Conservation (phyloP, 1,140 invertebrate genomes). For the Drosophila nebulosa region DNA sequence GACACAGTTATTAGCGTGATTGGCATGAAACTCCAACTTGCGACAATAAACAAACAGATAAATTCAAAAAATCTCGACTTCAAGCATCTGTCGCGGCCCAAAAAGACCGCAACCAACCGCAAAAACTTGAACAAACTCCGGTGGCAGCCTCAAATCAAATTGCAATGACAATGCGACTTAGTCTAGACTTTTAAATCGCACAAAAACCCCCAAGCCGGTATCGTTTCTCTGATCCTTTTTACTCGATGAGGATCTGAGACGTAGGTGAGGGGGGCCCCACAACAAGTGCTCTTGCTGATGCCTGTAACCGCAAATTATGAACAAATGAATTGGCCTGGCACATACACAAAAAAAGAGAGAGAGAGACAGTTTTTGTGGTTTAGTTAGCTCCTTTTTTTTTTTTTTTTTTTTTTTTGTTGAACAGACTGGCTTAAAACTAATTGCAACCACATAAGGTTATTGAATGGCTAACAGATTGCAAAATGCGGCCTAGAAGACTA, state of each 20-base stretch:
- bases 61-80: constrained; percentile 11
- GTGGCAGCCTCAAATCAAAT: constrained; percentile 58
- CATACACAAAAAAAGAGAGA: constrained; percentile 25
- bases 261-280: neutral
- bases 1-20: constrained; percentile 74
- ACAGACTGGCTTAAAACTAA: constrained; percentile 18
- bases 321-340: constrained; percentile 65
- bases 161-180: constrained; percentile 47
- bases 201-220: constrained; percentile 13
- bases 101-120: constrained; percentile 47
- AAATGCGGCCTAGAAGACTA: constrained; percentile 38
- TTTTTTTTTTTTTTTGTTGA: neutral
- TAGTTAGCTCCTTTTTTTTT: neutral
- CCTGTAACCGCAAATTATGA: constrained; percentile 65
- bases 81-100: constrained; percentile 33
- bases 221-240: constrained; percentile 56
- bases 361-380: constrained; percentile 62
- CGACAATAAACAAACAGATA: constrained; percentile 33
- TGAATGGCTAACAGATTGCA: constrained; percentile 58
- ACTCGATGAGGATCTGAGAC: neutral
- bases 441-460: constrained; percentile 32
- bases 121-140: constrained; percentile 18
- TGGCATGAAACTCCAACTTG: constrained; percentile 61
- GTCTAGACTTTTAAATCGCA: constrained; percentile 62
- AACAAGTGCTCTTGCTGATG: constrained; percentile 52